Base-by-base conservation (phyloP, 2,888 invertebrate species). In the Periphyllus acericola region DNA sequence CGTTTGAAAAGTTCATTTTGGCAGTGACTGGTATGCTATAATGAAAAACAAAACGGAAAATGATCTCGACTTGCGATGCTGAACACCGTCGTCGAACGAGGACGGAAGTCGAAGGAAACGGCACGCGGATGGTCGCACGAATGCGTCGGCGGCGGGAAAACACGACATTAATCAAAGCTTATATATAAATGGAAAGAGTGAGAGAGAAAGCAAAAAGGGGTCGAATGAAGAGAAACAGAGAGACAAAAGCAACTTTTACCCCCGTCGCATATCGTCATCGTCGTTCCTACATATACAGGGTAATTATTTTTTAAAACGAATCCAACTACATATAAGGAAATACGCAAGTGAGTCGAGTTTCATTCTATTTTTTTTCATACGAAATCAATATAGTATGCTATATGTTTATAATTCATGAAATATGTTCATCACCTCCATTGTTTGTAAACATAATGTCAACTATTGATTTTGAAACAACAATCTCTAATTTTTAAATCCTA, bases 11-110 rank as follows among this genome's bases (percentile, higher is more conserved):
- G 68, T 68, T 68, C 68, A 11, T 68, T 29, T 68, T 29, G 68
- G 68, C 68, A n/a, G 68, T 29, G 68, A 25, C n/a, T 11, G 29
- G 68, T 68, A 68, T 68, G 68, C 11, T 68, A 68, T 29, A 68
- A 68, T 68, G 29, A 68, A 29, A 68, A 68, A 68, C 68, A n/a
- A 68, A 68, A 68, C 68, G 29, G n/a, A 68, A 68, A 68, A 68
- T 25, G 68, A 68, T 68, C 29, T 68, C 68, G 17, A 68, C 29
- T 25, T 9, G 29, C 29, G 68, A 29, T 29, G 68, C 29, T 68
- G n/a, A n/a, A 11, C 25, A 3, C 68, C 29, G 68, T 25, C 11
- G 68, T 25, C 1, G 29, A 25, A 68, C 17, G 29, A 68, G 68
- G 68, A 68, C 68, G 29, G 68, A 68, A 60, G 60, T 60, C 0